These are phyloP conservation scores for Pangasius macronema DNA, from an alignment of 2,797 vertebrate genomes.

Conservation along the genomic window DNA sequence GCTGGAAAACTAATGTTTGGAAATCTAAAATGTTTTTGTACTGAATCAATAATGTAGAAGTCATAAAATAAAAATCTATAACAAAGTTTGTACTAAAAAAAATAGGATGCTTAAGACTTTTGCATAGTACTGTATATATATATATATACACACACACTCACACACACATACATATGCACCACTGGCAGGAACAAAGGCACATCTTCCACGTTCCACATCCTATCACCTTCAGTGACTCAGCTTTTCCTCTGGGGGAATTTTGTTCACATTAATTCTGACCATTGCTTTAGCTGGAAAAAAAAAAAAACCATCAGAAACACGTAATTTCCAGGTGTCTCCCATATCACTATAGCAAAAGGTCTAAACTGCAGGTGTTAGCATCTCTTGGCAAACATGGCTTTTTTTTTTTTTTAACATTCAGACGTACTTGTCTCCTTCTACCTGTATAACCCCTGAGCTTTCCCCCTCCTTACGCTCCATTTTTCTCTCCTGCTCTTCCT, in stretches of 20 bases:
- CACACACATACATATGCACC: too few relatives aligned
- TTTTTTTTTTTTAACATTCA: too few relatives aligned
- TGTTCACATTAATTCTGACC: background rate
- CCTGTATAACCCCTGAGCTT: background rate
- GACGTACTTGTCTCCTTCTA: background rate
- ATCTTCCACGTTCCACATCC: background rate
- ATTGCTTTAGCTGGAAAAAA: background rate
- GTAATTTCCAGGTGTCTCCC: background rate
- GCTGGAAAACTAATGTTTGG: too few relatives aligned
- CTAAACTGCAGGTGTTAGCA: background rate
- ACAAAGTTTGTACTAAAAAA: too few relatives aligned
- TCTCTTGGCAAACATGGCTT: background rate
- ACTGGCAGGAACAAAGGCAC: background rate
- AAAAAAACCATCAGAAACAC: too few relatives aligned
- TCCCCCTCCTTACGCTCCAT: background rate
- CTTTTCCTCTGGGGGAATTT: background rate
- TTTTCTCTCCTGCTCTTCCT: conserved; percentile 26
- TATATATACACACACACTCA: too few relatives aligned
- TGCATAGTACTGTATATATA: too few relatives aligned
- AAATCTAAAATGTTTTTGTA: too few relatives aligned
- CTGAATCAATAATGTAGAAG: too few relatives aligned
- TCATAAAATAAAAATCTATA: too few relatives aligned
- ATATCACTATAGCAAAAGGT: background rate
- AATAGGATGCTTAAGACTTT: too few relatives aligned
- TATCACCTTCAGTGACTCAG: background rate